Percentiles rank a stretch among this genome's conserved stretches.
Evolutionary conservation across 1,140 invertebrate species (phyloP).

Genomic region (Plectus sambesii): DNA sequence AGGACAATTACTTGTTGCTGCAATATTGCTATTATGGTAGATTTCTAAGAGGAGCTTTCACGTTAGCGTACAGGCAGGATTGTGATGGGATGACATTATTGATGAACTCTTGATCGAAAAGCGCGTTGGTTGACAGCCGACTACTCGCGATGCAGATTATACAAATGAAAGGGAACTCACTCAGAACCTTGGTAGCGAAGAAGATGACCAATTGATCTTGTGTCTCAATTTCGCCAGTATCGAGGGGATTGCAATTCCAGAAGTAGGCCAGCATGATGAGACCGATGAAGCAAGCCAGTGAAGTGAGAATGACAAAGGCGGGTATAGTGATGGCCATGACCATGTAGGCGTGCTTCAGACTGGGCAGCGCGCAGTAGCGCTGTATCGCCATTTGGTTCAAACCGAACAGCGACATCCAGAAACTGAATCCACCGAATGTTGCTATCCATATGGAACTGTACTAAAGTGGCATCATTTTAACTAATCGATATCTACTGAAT

Average conservation of each 20-base stretch:
- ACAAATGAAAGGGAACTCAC: no score
- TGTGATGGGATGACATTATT: no score
- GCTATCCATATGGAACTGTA: constrained; percentile 27
- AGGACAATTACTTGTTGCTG: background rate
- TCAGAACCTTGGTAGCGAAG: constrained; percentile 24
- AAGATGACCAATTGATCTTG: constrained; percentile 24
- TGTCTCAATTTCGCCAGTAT: constrained; percentile 23
- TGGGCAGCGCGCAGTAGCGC: constrained; percentile 19
- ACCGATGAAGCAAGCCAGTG: constrained; percentile 23
- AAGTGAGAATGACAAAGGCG: constrained; percentile 27
- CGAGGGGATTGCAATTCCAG: constrained; percentile 26
- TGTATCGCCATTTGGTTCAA: constrained; percentile 27
- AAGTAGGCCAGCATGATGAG: constrained; percentile 25
- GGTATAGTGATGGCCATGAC: constrained; percentile 21
- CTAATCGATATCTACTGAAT: no score
- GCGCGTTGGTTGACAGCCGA: no score
- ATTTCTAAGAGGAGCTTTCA: no score
- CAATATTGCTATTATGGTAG: background rate
- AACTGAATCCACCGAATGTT: constrained; percentile 20
- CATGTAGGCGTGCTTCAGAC: constrained; percentile 17
- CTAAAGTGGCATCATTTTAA: no score
- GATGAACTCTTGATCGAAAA: no score
- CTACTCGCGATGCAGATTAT: no score
- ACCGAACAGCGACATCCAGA: constrained; percentile 22
- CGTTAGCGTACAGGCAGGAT: no score